Conservation (phyloP, 2,888 invertebrate species). For the Flabesymbios commensalis region DNA sequence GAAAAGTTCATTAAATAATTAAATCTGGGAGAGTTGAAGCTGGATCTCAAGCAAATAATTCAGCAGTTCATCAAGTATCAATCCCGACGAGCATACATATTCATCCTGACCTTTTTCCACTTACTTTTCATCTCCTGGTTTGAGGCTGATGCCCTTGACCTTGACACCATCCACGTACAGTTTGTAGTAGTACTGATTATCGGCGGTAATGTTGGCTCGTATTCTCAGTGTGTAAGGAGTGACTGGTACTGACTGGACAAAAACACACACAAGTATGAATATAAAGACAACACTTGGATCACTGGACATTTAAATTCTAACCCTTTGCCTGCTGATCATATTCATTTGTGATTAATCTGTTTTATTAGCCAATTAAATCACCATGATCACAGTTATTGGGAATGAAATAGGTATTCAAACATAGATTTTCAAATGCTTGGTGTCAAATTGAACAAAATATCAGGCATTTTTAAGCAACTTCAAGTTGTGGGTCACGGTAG, state of each 20-base stretch:
- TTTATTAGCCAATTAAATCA: no score
- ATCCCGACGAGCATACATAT: neutral
- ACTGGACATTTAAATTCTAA: neutral
- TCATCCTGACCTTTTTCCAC: neutral
- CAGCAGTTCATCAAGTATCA: neutral
- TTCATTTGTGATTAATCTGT: no score
- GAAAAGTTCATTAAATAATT: no score
- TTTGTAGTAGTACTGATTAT: conserved; percentile 13
- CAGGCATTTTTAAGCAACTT: no score
- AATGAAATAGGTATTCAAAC: no score
- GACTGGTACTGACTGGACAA: conserved; percentile 19
- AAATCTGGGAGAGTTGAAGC: no score
- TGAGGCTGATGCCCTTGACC: conserved; percentile 21
- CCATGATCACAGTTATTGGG: no score
- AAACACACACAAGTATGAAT: neutral
- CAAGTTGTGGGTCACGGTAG: no score
- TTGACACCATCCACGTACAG: conserved; percentile 23
- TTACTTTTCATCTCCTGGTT: conserved; percentile 3
- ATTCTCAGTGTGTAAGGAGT: conserved; percentile 19
- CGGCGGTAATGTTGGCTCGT: neutral
- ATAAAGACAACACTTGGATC: neutral
- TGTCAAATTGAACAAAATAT: no score
- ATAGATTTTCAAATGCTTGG: no score
- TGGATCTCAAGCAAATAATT: no score
- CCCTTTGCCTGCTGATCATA: no score